These are phyloP conservation scores for Gadus chalcogrammus DNA, from an alignment of 2,113 vertebrate species.

Conservation along the genomic window DNA sequence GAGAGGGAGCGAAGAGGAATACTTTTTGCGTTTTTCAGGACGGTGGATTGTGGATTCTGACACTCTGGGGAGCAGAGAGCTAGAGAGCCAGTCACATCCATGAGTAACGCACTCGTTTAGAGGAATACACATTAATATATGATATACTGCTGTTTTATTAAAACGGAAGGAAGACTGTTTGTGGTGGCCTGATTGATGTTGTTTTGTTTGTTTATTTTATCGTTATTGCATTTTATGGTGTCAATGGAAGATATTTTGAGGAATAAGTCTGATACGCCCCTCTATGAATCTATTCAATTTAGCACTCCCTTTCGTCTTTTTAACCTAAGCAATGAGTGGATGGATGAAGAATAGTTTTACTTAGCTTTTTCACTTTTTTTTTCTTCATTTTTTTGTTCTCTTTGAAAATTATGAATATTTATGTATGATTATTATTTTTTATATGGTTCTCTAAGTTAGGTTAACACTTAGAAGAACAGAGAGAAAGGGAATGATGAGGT, in stretches of 20 bases:
- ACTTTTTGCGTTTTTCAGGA: too few relatives aligned
- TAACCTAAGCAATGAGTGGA: slow-evolving; percentile 33
- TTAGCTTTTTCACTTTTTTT: slow-evolving; percentile 6
- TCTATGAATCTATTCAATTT: slow-evolving; percentile 36
- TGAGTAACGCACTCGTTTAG: slow-evolving; percentile 63
- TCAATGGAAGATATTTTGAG: slow-evolving; percentile 57
- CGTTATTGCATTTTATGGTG: slow-evolving; percentile 47
- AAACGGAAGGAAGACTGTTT: slow-evolving; percentile 37
- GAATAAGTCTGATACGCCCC: slow-evolving; percentile 55
- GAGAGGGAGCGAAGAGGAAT: too few relatives aligned
- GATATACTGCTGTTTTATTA: slow-evolving; percentile 30
- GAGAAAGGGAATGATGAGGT: slow-evolving; percentile 26
- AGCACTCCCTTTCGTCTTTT: slow-evolving; percentile 9
- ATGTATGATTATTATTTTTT: slow-evolving; percentile 5
- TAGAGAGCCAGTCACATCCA: slow-evolving; percentile 62
- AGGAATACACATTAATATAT: slow-evolving; percentile 36
- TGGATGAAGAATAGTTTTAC: slow-evolving; percentile 37
- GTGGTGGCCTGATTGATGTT: slow-evolving; percentile 45
- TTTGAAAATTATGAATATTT: background rate
- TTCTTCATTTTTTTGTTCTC: background rate
- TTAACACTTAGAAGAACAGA: slow-evolving; percentile 36
- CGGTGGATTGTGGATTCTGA: too few relatives aligned
- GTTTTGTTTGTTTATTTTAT: slow-evolving; percentile 18
- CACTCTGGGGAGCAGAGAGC: too few relatives aligned
- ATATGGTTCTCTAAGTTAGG: slow-evolving; percentile 22